These are phyloP conservation scores for Percina caprodes DNA, from an alignment of 2,113 vertebrate genomes.

Conservation along the genomic window DNA sequence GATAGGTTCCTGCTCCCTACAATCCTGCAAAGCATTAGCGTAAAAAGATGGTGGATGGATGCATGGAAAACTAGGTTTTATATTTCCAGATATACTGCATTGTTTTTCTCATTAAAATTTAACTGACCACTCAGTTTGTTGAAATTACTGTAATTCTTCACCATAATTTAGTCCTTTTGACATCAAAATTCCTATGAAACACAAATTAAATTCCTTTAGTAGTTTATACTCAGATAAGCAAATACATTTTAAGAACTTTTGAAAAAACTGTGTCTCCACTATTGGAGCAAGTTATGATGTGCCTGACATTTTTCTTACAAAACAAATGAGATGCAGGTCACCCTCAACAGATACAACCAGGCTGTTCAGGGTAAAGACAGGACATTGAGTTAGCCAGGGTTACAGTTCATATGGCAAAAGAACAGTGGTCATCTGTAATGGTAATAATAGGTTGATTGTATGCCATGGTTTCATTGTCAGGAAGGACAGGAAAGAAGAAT, in stretches of 20 bases:
- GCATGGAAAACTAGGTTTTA: background rate
- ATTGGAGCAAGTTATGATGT: constrained; percentile 1
- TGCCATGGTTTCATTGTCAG: constrained; percentile 49
- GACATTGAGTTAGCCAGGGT: background rate
- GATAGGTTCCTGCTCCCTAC: background rate
- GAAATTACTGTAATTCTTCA: background rate
- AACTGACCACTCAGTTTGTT: constrained; percentile 4
- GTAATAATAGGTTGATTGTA: constrained; percentile 32
- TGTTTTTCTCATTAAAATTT: background rate
- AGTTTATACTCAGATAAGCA: background rate
- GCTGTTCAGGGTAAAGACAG: background rate
- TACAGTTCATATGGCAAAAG: constrained; percentile 27
- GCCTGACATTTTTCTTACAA: background rate
- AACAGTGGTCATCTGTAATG: constrained; percentile 25
- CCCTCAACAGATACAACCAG: background rate
- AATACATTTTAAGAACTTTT: background rate
- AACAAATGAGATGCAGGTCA: background rate
- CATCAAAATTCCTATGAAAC: background rate
- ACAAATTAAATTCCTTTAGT: background rate
- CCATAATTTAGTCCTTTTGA: background rate
- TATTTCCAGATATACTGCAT: background rate
- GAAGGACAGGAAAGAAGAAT: constrained; percentile 42
- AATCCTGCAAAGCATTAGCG: background rate
- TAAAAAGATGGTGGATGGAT: too few species aligned
- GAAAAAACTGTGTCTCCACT: background rate